A percentile compares a stretch with the other conserved stretches of the same genome.
These are phyloP conservation scores for Plemyria rubiginata DNA, from an alignment of 2,888 invertebrate species.

Conservation along the genomic window DNA sequence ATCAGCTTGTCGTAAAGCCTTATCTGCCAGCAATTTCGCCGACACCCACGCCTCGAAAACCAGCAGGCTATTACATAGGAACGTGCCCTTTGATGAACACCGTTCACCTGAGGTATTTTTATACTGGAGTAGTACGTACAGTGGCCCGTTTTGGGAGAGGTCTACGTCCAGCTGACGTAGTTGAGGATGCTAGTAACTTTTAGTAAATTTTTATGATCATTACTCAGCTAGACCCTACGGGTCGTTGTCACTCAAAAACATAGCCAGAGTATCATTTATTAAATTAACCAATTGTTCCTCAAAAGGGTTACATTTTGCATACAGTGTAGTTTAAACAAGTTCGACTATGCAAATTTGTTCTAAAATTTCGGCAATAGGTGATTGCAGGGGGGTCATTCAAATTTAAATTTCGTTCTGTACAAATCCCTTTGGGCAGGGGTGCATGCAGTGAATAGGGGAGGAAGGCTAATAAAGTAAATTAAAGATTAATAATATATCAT, in stretches of 20 bases:
- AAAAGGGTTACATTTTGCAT: constrained; percentile 36
- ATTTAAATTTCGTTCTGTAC: constrained; percentile 81
- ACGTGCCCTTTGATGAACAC: no score
- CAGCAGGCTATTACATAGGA: no score
- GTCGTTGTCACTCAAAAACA: neutral
- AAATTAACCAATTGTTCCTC: constrained; percentile 35
- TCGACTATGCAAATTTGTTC: constrained; percentile 51
- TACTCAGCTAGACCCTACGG: no score
- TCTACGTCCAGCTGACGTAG: no score
- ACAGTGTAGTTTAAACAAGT: constrained; percentile 41
- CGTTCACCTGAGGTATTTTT: no score
- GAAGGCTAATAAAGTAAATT: constrained; percentile 83
- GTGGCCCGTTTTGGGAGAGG: no score
- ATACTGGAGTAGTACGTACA: no score
- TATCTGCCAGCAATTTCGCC: no score
- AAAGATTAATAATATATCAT: constrained; percentile 84
- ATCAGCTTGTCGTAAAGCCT: no score
- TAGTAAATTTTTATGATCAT: no score
- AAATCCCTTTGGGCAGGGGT: constrained; percentile 73
- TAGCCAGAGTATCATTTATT: constrained; percentile 9
- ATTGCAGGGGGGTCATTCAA: constrained; percentile 74
- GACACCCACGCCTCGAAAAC: no score
- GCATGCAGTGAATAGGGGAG: constrained; percentile 66
- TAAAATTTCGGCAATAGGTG: constrained; percentile 64
- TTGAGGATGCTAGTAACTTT: no score